phyloP scores from a whole-genome alignment of 1,140 invertebrate species.

The Eurosta solidaginis region DNA sequence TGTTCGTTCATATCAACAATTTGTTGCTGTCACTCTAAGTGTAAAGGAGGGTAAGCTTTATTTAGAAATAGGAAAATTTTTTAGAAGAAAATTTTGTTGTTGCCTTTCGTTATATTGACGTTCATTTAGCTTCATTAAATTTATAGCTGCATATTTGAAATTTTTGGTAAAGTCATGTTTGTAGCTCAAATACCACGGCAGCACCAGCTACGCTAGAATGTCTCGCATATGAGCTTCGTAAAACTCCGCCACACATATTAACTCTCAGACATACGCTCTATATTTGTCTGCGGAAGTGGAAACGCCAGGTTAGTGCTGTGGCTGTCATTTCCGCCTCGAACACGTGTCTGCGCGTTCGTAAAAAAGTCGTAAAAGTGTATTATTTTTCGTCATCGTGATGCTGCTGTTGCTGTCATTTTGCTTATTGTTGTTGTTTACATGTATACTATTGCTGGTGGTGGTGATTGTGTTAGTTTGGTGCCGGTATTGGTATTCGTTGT shows the following conservation, averaged over 20 bases:
- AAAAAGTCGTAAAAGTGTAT: conserved; percentile 58
- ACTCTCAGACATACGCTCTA: not conserved
- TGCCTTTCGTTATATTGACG: not conserved
- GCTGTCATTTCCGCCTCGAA: conserved; percentile 14
- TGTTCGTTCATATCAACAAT: not conserved
- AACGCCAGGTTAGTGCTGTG: conserved; percentile 25
- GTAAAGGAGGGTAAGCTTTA: not conserved
- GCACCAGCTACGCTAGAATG: too few relatives aligned
- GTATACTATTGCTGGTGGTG: conserved; percentile 4
- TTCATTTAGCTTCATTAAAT: conserved; percentile 29
- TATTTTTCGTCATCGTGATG: conserved; percentile 41
- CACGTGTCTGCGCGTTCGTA: conserved; percentile 34
- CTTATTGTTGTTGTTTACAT: conserved; percentile 33
- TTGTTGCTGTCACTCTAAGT: not conserved
- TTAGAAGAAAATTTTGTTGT: not conserved
- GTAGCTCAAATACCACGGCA: not conserved
- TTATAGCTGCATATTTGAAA: conserved; percentile 10
- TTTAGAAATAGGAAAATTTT: not conserved
- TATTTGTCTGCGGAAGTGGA: not conserved
- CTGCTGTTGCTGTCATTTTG: conserved; percentile 28
- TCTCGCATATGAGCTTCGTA: not conserved
- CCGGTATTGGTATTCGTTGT: not conserved
- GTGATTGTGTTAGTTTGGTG: not conserved
- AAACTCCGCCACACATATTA: not conserved
- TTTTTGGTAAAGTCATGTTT: conserved; percentile 13